Conservation (phyloP, 2,888 invertebrate genomes). For the Apamea sordens region DNA sequence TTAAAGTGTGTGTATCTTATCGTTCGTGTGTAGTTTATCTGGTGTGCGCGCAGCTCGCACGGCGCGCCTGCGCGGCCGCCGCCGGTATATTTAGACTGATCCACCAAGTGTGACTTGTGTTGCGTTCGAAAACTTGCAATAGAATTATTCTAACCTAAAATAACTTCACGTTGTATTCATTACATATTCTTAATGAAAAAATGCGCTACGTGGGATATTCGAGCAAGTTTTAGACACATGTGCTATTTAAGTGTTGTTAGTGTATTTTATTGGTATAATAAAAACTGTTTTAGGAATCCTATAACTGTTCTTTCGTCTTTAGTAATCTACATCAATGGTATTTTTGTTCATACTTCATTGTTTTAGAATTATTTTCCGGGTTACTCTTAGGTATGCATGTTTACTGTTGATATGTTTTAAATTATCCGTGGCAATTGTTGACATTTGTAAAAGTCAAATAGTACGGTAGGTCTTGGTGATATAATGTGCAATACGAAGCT, state of each 20-base stretch:
- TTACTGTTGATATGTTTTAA: neutral
- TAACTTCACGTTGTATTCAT: conserved; percentile 65
- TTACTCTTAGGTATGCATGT: neutral
- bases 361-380: conserved; percentile 20
- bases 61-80: conserved; percentile 84
- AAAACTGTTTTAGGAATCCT: neutral
- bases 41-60: conserved; percentile 78
- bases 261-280: neutral
- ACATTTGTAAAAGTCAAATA: conserved; percentile 21
- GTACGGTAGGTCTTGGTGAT: conserved; percentile 1
- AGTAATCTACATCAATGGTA: neutral
- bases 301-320: neutral
- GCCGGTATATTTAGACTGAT: conserved; percentile 89
- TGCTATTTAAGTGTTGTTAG: conserved; percentile 28
- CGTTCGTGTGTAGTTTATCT: conserved; percentile 82
- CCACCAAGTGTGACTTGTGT: conserved; percentile 81
- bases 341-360: neutral
- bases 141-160: conserved; percentile 75
- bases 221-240: conserved; percentile 26
- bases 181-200: conserved; percentile 60
- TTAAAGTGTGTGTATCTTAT: conserved; percentile 84
- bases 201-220: conserved; percentile 59
- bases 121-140: conserved; percentile 79
- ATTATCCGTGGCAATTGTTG: neutral
- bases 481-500: neutral